Conservation (phyloP, 2,113 vertebrate species). For the Pterocles orientalis region DNA sequence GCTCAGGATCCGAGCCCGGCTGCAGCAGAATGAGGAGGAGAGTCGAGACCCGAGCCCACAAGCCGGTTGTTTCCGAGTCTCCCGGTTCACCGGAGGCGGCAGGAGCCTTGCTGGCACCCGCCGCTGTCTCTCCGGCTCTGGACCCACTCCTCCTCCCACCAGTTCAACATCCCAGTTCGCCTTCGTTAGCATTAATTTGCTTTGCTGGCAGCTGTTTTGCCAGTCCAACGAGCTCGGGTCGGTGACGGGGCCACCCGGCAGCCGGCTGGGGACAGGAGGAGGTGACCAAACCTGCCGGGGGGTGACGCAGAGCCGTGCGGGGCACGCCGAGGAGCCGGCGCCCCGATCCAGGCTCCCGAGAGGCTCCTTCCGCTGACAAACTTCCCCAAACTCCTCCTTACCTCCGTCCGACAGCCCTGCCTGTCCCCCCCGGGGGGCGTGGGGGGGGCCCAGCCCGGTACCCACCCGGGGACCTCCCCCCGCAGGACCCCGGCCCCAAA, state of each 20-base stretch:
- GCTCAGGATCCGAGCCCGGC: not conserved
- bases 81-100: not conserved
- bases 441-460: no score
- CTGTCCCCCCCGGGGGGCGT: not conserved
- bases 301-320: not conserved
- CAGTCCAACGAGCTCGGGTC: not conserved
- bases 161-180: not conserved
- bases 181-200: not conserved
- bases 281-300: not conserved
- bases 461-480: no score
- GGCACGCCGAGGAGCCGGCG: not conserved
- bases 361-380: not conserved
- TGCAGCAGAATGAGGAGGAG: fast-evolving
- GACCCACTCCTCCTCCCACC: not conserved
- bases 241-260: not conserved
- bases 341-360: not conserved
- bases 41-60: not conserved
- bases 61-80: not conserved
- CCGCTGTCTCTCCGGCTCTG: not conserved
- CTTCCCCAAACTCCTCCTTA: not conserved
- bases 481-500: not conserved
- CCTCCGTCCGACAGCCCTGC: not conserved
- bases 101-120: not conserved
- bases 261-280: not conserved
- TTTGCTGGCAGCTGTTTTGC: not conserved